Evolutionary conservation across 2,113 vertebrate genomes (phyloP), one percentile per base, ranked within the genome.

Genomic region (Buteo buteo): DNA sequence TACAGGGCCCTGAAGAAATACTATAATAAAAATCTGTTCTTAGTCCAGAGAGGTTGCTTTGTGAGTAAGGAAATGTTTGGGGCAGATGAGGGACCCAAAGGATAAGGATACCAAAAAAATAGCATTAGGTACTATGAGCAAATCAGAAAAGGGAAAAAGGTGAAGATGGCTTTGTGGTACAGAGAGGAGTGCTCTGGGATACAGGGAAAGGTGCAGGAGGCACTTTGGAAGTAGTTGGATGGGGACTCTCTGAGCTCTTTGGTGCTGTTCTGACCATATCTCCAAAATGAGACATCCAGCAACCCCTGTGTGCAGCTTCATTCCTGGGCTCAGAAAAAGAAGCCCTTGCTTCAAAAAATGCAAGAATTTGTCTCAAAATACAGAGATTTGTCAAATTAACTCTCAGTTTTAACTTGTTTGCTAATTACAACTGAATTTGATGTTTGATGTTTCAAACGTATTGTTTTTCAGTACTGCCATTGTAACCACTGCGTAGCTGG

Each of bases 221-320:
- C 32, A 7, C 38, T n/a, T 28, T 12, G 55, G 17, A 55, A 24
- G 40, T 12, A 11, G 10, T 5, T 36, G 62, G 13, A 34, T 47
- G n/a, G 40, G 38, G 22, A 47, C 22, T 22, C 15, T 47, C 40
- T 13, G 38, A 45, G 66, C 38, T 22, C 52, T 44, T 31, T 16
- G 26, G 7, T 59, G 34, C 28, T 86, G 10, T 50, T 69, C 26
- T 44, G 29, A 4, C 20, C 9, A 2, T 16, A 7, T 14, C 22
- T 72, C 24, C 17, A 12, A 12, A 25, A 11, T 0, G 9, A 55
- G 65, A 42, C 18, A 12, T 31, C 22, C 29, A 31, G 0, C 2
- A 2, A 2, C 24, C 13, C 40, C 52, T 3, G 4, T 24, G 22
- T 58, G 11, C 42, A 40, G 64, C 52, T 67, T 26, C 18, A 17